Evolutionary conservation across 2,888 invertebrate genomes (phyloP).

Genomic region (Stenolophus ochropezus): DNA sequence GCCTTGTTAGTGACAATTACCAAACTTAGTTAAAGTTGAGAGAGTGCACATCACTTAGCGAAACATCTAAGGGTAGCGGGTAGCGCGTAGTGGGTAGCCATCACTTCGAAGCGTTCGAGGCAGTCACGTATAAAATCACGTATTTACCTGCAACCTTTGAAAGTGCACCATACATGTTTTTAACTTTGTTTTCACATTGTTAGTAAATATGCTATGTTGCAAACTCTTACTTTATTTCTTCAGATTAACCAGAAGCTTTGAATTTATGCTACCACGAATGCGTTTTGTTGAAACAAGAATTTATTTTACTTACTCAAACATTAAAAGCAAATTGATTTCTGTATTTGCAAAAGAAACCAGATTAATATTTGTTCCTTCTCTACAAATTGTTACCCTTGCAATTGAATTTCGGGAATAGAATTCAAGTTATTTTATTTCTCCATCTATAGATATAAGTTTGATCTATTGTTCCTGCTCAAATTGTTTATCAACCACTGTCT

Average conservation of each 20-base stretch:
- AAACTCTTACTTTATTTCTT: no score
- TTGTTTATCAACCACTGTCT: no score
- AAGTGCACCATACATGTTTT: background rate
- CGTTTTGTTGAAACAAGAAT: background rate
- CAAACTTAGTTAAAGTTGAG: constrained; percentile 11
- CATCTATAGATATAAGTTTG: no score
- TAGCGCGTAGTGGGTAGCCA: background rate
- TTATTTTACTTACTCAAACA: background rate
- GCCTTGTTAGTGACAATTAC: constrained; percentile 11
- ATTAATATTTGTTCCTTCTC: background rate
- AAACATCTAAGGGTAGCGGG: background rate
- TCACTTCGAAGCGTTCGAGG: no score
- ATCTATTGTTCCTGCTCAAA: no score
- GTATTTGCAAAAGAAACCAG: background rate
- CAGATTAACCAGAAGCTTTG: background rate
- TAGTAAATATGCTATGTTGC: background rate
- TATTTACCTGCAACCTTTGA: background rate
- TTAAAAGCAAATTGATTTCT: background rate
- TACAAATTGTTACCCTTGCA: no score
- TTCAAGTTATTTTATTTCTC: no score
- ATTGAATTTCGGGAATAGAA: no score
- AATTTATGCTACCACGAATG: background rate
- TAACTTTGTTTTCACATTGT: background rate
- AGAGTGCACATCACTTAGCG: background rate
- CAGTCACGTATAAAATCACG: background rate